Evolutionary conservation across 2,888 invertebrate species (phyloP), one percentile per base, ranked within the genome.

Genomic region (Drosophila kanekoi): DNA sequence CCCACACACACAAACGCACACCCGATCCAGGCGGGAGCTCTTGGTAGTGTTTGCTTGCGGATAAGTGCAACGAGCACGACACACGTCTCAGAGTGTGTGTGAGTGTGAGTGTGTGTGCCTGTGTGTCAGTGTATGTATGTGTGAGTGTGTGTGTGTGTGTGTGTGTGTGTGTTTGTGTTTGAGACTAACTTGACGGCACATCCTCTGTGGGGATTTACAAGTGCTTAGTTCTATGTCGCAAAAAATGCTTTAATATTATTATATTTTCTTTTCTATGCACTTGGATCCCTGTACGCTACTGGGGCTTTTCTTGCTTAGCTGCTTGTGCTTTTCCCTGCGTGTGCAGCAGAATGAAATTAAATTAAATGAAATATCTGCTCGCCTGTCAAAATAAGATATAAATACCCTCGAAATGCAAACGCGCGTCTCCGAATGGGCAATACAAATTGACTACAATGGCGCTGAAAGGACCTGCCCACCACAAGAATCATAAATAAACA

Each of bases 151-250:
- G 76, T 86, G 68, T 47, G 33, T 16, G 56, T 38, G 37, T 16
- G 58, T 57, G 49, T 53, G 52, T 63, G 62, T 56, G 54, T 85
- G 79, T 87, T 89, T 87, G 85, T 78, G 75, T 86, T 85, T 82
- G 87, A 84, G 83, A 89, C 87, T 84, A 78, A 89, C 89, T 90
- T 90, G 89, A 89, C 87, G 89, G 87, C 85, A 81, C 81, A 89
- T 87, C 89, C 87, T 87, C 83, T 86, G 83, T 79, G 87, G 89
- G 87, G 89, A 90, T 90, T 90, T 90, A 87, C 90, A 89, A 90
- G 87, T 90, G 82, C 90, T 89, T 89, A 90, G 86, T 86, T 89
- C 81, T 79, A 81, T 85, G 82, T 84, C 79, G 81, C 77, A 78
- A 76, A 79, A 86, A 84, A 80, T 77, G 86, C 86, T 87, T 87